Base-by-base conservation (phyloP, 1,140 invertebrate genomes). In the Luehdorfia chinensis region DNA sequence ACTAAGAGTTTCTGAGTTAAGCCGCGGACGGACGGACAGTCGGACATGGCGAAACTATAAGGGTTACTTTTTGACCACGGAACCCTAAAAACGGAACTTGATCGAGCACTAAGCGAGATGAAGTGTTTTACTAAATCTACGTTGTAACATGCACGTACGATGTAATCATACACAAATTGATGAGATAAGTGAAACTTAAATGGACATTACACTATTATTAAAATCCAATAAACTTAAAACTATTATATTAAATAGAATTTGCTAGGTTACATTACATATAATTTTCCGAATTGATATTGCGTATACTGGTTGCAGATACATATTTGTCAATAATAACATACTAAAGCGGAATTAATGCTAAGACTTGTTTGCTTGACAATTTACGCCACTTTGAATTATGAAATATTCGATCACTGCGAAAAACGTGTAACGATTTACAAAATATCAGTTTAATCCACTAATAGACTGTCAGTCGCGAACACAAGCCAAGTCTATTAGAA, bases 51-150 rank as follows among this genome's bases (percentile, higher is more conserved):
- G n/a, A n/a, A n/a, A n/a, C n/a, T n/a, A n/a, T n/a, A n/a, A n/a
- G n/a, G n/a, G n/a, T n/a, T n/a, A n/a, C n/a, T n/a, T n/a, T n/a
- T n/a, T n/a, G n/a, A n/a, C n/a, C n/a, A n/a, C n/a, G n/a, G n/a
- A n/a, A n/a, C n/a, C n/a, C n/a, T n/a, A n/a, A 58, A 68, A 63
- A 59, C 34, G 43, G 60, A 47, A 30, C 34, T 47, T 23, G 45
- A 37, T 43, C 44, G 47, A 27, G 18, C 39, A 28, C n/a, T 43
- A 7, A 9, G 25, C 39, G 39, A 43, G 39, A 43, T 43, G n/a
- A 43, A 43, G 25, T 14, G 39, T 28, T 14, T 43, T 43, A 28
- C 39, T 41, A 43, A 43, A 43, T 43, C 39, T 43, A 16, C 18
- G 18, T 43, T 43, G 39, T 28, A 43, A 43, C 39, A 43, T 43